These are phyloP conservation scores for Esox masquinongy DNA, from an alignment of 2,797 vertebrate genomes.

Conservation along the genomic window DNA sequence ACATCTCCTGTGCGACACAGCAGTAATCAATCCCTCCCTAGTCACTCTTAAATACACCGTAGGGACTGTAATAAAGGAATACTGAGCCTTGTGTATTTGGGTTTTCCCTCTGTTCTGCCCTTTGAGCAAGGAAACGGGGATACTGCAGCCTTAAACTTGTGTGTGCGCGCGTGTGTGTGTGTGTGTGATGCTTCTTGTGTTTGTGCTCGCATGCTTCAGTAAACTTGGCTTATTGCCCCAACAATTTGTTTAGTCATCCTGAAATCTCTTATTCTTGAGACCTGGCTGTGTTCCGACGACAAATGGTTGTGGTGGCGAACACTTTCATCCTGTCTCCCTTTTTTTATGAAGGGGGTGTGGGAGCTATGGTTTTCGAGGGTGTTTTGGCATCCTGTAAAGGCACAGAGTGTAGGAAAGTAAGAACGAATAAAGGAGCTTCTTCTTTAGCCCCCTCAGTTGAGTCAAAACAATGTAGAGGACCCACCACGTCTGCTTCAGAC, in stretches of 20 bases:
- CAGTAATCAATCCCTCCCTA: slow-evolving; percentile 34
- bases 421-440: neutral
- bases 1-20: slow-evolving; percentile 7
- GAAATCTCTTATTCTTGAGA: neutral
- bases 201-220: no score
- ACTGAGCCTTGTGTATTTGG: slow-evolving; percentile 53
- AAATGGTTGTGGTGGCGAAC: neutral
- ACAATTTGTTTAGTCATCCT: neutral
- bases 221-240: neutral
- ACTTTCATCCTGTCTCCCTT: neutral
- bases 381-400: neutral
- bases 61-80: slow-evolving; percentile 7
- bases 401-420: neutral
- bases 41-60: slow-evolving; percentile 8
- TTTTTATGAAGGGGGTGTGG: slow-evolving; percentile 5
- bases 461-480: slow-evolving; percentile 8
- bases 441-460: neutral
- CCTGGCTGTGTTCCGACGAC: slow-evolving; percentile 13
- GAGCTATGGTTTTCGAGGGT: slow-evolving; percentile 8
- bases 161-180: slow-evolving; percentile 8
- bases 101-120: slow-evolving; percentile 43
- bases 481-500: neutral
- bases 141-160: slow-evolving; percentile 42
- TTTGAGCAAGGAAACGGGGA: slow-evolving; percentile 43
- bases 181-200: neutral